Conservation (phyloP, 2,113 vertebrate species). For the Python bivittatus region DNA sequence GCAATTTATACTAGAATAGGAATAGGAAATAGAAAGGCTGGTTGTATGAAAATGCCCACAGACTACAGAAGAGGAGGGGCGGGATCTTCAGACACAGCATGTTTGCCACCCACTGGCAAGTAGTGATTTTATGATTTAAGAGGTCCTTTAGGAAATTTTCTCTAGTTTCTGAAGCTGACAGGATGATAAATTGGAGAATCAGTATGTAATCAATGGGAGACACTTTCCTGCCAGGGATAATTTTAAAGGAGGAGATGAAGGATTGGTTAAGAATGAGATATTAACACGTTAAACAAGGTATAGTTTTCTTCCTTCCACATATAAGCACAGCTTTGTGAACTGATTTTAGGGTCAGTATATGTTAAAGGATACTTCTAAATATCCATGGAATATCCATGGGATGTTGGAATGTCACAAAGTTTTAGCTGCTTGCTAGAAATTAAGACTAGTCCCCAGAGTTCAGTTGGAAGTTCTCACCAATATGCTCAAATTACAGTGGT, state of each 20-base stretch:
- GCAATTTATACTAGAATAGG: neutral
- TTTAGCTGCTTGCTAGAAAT: slow-evolving; percentile 2
- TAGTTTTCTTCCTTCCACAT: neutral
- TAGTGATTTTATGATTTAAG: slow-evolving; percentile 6
- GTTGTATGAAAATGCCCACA: neutral
- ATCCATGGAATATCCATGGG: neutral
- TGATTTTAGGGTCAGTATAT: neutral
- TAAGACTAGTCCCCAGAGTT: neutral
- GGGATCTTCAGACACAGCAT: neutral
- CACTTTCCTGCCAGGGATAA: neutral
- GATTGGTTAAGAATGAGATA: neutral
- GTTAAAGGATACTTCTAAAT: neutral
- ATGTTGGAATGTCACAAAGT: neutral
- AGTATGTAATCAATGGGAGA: neutral
- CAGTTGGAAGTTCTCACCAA: neutral
- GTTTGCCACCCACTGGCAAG: neutral
- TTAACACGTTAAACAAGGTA: neutral
- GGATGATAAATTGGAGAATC: slow-evolving; percentile 12
- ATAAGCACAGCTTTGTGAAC: neutral
- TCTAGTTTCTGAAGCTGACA: neutral
- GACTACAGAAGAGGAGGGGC: neutral
- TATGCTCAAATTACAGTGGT: neutral
- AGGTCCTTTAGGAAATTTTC: neutral
- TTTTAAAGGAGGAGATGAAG: slow-evolving; percentile 7
- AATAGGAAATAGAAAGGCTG: neutral